Base-by-base conservation (phyloP, 1,140 invertebrate genomes). In the Zeugodacus cucurbitae region DNA sequence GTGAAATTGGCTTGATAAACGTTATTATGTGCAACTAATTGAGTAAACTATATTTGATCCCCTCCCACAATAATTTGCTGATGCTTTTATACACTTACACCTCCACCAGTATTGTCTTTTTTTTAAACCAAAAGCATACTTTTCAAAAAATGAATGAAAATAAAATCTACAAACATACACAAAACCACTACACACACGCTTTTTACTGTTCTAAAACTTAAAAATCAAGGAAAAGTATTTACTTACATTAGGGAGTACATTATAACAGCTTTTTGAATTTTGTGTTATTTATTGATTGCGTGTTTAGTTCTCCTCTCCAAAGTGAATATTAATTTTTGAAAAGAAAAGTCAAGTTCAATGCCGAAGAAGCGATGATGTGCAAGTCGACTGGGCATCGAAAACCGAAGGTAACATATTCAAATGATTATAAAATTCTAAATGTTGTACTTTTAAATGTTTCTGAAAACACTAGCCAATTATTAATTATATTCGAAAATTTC, bases 221-320 rank as follows among this genome's bases (percentile, higher is more conserved):
- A 64, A 64, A 41, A 37, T n/a, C 17, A 8, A 26, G 48, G 11
- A 48, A 48, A 2, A 48, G 4, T 34, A 82, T 82, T 74, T 67
- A 32, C 14, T 6, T 34, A 67, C 62, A 67, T 17, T 67, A 34
- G 26, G 14, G 11, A 82, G 74, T 48, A 82, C 20, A 32, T 11
- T 32, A 67, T 34, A 82, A 82, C 5, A 26, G n/a, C 29, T 86
- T 86, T 86, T 86, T 86, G 85, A 58, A 86, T 59, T 57, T 88
- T 88, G 74, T 44, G 37, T 57, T 82, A 58, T 59, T 88, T 88
- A 41, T 74, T 10, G 87, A 88, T 85, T 88, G 87, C 70, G 70
- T 82, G 48, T 88, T 88, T 85, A 85, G 48, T 88, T 88, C 82
- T 32, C 37, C 41, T 82, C 74, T 82, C 74, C 26, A 26, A 82